phyloP scores from a whole-genome alignment of 2,797 vertebrate species.

The Alosa sapidissima region DNA sequence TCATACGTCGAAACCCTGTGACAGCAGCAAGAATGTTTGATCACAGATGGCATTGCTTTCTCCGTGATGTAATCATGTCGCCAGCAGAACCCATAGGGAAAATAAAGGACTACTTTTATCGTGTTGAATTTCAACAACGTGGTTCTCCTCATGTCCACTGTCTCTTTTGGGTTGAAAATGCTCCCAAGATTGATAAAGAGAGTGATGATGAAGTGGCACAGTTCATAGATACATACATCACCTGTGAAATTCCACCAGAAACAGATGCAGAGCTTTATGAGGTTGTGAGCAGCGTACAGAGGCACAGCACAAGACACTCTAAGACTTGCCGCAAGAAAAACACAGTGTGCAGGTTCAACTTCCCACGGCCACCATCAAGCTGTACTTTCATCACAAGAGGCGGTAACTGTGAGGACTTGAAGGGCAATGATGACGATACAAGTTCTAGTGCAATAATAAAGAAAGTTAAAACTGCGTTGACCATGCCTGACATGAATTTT shows the following conservation, averaged over 20 bases:
- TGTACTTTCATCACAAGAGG: constrained; percentile 22
- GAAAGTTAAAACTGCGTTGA: neutral
- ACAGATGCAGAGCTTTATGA: constrained; percentile 24
- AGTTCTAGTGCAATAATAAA: neutral
- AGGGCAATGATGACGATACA: neutral
- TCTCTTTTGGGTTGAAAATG: constrained; percentile 30
- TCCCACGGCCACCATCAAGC: constrained; percentile 30
- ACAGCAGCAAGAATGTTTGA: constrained; percentile 42
- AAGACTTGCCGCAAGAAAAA: constrained; percentile 34
- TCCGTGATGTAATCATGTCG: constrained; percentile 30
- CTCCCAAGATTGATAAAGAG: neutral
- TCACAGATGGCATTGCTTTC: constrained; percentile 29
- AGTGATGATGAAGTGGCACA: neutral
- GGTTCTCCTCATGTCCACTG: constrained; percentile 21
- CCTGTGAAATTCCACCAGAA: constrained; percentile 12
- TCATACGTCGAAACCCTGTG: constrained; percentile 12
- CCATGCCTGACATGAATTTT: neutral
- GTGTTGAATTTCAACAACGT: constrained; percentile 33
- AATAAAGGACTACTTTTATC: constrained; percentile 31
- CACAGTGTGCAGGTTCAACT: constrained; percentile 26
- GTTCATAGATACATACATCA: constrained; percentile 27
- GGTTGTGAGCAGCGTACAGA: constrained; percentile 27
- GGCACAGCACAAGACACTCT: constrained; percentile 32
- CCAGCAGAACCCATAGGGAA: constrained; percentile 31
- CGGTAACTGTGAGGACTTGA: neutral